A percentile compares a stretch with the other conserved stretches of the same genome.
phyloP scores from a whole-genome alignment of 2,797 vertebrate genomes.

The Percopsis omiscomaycus region DNA sequence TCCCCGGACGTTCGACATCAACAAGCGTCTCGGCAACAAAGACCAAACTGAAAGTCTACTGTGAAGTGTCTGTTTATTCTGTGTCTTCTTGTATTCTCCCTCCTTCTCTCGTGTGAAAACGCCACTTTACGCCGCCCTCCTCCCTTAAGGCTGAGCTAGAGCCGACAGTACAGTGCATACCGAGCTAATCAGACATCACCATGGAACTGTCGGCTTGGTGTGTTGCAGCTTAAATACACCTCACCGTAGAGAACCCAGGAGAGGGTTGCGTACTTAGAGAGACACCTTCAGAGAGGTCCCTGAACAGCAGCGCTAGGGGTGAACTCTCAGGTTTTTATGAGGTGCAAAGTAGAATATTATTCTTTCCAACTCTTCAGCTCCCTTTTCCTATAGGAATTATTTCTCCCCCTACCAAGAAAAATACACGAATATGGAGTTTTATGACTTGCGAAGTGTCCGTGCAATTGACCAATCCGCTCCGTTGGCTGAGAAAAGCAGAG shows the following conservation, averaged over 20 bases:
- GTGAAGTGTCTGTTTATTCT: too few relatives aligned
- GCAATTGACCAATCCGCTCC: slow-evolving; percentile 63
- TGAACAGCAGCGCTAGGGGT: slow-evolving; percentile 42
- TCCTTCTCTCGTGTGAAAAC: too few relatives aligned
- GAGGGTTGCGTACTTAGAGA: slow-evolving; percentile 9
- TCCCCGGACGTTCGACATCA: too few relatives aligned
- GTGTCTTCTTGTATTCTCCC: too few relatives aligned
- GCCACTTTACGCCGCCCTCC: too few relatives aligned
- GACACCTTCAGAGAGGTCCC: slow-evolving; percentile 35
- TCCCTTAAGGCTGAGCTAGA: too few relatives aligned
- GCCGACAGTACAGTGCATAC: too few relatives aligned
- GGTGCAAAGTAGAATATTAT: slow-evolving; percentile 72
- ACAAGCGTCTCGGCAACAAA: too few relatives aligned
- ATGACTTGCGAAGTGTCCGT: slow-evolving; percentile 69
- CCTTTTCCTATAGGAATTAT: slow-evolving; percentile 46
- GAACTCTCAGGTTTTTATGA: slow-evolving; percentile 67
- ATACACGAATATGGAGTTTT: slow-evolving; percentile 65
- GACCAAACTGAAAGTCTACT: too few relatives aligned
- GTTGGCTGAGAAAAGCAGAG: slow-evolving; percentile 43
- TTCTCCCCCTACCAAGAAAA: slow-evolving; percentile 56
- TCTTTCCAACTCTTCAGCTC: slow-evolving; percentile 45
- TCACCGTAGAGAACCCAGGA: slow-evolving; percentile 8
- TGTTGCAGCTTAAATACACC: too few relatives aligned
- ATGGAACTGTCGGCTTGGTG: too few relatives aligned
- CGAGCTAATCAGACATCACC: too few relatives aligned